These are phyloP conservation scores for Tenthredo scrophulariae DNA, from an alignment of 2,888 invertebrate species.

Conservation along the genomic window DNA sequence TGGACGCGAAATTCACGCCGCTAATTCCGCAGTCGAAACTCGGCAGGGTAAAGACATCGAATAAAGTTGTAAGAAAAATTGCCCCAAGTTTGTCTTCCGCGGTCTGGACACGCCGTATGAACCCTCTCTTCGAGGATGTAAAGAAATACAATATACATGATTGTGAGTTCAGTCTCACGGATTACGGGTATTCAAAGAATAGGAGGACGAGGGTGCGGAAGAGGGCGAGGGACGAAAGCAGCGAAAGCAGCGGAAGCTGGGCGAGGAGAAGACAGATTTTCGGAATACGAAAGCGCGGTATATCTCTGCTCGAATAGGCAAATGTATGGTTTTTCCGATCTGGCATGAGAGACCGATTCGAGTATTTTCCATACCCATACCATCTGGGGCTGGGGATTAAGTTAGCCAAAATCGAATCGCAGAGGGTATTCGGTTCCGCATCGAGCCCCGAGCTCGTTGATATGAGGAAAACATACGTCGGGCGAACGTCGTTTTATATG, in stretches of 20 bases:
- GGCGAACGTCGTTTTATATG: not conserved
- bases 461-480: not conserved
- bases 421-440: conserved; percentile 2
- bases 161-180: conserved; percentile 24
- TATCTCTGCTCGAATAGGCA: conserved; percentile 39
- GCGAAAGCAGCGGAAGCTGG: not conserved
- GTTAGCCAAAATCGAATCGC: conserved; percentile 31
- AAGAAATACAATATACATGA: conserved; percentile 31
- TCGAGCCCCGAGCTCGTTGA: not conserved
- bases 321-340: conserved; percentile 17
- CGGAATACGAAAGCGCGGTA: conserved; percentile 32
- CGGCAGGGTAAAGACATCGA: not conserved
- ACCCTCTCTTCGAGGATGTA: not conserved
- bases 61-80: not conserved
- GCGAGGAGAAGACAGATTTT: conserved; percentile 42
- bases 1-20: not conserved
- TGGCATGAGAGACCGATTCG: not conserved
- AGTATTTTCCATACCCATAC: conserved; percentile 5
- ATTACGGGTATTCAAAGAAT: conserved; percentile 46
- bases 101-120: not conserved
- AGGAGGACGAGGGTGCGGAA: not conserved
- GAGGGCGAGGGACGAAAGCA: not conserved
- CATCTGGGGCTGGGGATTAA: conserved; percentile 34
- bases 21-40: not conserved
- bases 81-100: not conserved